Evolutionary conservation across 2,113 vertebrate genomes (phyloP).

Genomic region (Phylloscopus trochilus): DNA sequence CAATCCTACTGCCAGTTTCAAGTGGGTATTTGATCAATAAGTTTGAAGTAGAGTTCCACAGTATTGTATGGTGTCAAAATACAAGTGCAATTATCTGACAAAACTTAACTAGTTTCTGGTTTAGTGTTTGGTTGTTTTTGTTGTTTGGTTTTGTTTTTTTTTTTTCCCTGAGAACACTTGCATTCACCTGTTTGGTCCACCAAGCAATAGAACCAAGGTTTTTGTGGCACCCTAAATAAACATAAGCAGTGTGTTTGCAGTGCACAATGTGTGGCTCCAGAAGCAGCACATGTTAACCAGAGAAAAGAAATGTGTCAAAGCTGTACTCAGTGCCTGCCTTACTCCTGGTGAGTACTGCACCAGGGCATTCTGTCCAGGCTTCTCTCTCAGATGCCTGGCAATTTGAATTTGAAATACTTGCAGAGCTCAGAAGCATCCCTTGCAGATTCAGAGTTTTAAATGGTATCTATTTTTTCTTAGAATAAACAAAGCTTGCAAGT

Average conservation of each 20-base stretch:
- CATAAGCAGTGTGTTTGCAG: not conserved
- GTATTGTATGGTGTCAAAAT: not conserved
- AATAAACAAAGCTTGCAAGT: not conserved
- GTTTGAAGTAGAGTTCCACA: not conserved
- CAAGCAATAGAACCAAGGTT: not conserved
- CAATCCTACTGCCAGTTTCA: not conserved
- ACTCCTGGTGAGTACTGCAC: not conserved
- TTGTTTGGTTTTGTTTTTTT: too few species aligned
- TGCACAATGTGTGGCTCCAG: fast-evolving
- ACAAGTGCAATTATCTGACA: not conserved
- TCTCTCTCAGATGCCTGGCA: not conserved
- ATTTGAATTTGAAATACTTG: not conserved
- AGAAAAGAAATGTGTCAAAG: not conserved
- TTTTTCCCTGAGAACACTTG: not conserved
- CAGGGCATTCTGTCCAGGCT: not conserved
- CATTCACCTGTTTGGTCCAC: not conserved
- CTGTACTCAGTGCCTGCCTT: not conserved
- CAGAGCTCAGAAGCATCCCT: not conserved
- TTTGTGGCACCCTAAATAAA: not conserved
- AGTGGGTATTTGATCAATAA: not conserved
- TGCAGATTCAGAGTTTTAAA: not conserved
- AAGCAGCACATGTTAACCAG: not conserved
- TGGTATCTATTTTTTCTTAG: not conserved
- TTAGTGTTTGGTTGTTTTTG: not conserved
- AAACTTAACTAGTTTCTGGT: not conserved